Evolutionary conservation across 2,797 vertebrate genomes (phyloP).

Genomic region (Spondyliosoma cantharus): DNA sequence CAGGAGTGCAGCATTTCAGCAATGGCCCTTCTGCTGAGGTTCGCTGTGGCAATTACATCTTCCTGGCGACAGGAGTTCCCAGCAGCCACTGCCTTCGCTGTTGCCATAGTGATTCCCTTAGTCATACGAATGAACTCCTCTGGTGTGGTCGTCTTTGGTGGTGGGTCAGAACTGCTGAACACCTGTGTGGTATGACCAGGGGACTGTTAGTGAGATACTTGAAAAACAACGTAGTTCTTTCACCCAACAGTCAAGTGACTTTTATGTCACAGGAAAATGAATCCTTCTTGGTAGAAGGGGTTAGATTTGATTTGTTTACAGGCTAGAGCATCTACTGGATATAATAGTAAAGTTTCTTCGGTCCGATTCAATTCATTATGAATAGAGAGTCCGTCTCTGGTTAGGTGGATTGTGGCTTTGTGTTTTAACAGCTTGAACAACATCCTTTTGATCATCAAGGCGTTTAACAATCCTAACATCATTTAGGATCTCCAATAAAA

Average conservation of each 20-base stretch:
- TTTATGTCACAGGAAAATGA: background rate
- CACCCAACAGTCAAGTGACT: background rate
- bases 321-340: background rate
- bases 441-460: too few species aligned
- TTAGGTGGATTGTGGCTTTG: too few species aligned
- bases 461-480: too few species aligned
- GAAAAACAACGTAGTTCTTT: background rate
- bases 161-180: constrained; percentile 91
- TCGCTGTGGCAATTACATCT: constrained; percentile 95
- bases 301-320: background rate
- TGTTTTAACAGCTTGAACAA: too few species aligned
- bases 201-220: background rate
- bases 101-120: constrained; percentile 98
- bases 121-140: constrained; percentile 99
- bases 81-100: constrained; percentile 96
- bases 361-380: too few species aligned
- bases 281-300: background rate
- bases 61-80: constrained; percentile 98
- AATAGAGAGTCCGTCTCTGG: too few species aligned
- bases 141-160: constrained; percentile 91
- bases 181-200: constrained; percentile 80
- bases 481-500: too few species aligned
- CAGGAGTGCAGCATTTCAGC: constrained; percentile 97
- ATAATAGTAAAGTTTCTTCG: background rate
- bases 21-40: constrained; percentile 94